Evolutionary conservation across 2,797 vertebrate genomes (phyloP), one percentile per base, ranked within the genome.

Genomic region (Syngnathus acus): DNA sequence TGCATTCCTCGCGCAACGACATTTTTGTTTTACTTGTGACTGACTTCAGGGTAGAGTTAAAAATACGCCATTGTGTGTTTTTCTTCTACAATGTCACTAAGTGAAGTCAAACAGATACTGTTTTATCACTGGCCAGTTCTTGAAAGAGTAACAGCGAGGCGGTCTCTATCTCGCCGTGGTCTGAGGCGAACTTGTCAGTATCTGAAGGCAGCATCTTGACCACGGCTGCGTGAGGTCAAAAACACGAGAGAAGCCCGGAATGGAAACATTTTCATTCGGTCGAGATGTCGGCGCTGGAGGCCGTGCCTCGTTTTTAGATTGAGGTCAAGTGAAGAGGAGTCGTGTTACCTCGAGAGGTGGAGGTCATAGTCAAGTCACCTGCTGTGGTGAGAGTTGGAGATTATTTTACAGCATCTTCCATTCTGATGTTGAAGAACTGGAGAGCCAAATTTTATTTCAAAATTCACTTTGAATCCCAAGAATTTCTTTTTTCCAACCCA

Each of bases 1-100:
- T 48, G 32, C 5, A 60, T 66, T 77, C 76, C 76, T 9, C 16
- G 23, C 60, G 73, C 19, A 9, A 19, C 23, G n/a, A 14, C 8
- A 2, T 3, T 19, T 51, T 21, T 21, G n/a, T 51, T 66, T 62
- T 58, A 9, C 65, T 69, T 68, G 60, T n/a, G 23, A 53, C 21
- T 9, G 23, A 2, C 8, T 21, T 53, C 9, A 21, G 51, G n/a
- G 51, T 10, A 21, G 51, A 53, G 51, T 23, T 21, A 1, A 13
- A 45, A 14, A 4, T 13, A 10, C 13, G 14, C 11, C 43, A 16
- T 45, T 45, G 13, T 3, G 13, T 10, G 43, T 45, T 45, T 14
- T 32, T 32, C 2, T 32, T 32, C 26, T 32, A 32, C 3, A 45
- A 45, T 45, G 43, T 3, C 11, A 13, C 43, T 14, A 32, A 32